Evolutionary conservation across 2,797 vertebrate species (phyloP).

Genomic region (Loriculus beryllinus): DNA sequence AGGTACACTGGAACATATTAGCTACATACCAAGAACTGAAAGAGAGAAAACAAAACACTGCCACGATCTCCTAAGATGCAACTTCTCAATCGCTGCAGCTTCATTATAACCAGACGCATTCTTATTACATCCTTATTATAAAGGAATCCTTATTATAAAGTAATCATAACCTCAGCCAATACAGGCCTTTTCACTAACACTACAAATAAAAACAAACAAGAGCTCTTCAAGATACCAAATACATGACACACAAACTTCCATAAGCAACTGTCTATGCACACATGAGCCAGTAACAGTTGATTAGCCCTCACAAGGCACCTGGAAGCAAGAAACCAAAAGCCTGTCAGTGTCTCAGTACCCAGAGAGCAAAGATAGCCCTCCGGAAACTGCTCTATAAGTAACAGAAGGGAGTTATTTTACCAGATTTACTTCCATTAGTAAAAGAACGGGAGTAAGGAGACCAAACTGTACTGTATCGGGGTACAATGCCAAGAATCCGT

Average conservation of each 20-base stretch:
- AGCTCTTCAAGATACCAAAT: fast-evolving
- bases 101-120: not conserved
- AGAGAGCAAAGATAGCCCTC: fast-evolving
- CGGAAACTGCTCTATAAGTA: not conserved
- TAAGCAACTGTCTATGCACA: fast-evolving
- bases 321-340: not conserved
- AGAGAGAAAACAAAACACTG: fast-evolving
- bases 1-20: fast-evolving
- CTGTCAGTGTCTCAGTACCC: fast-evolving
- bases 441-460: fast-evolving
- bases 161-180: not conserved
- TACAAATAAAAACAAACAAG: not conserved
- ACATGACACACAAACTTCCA: fast-evolving
- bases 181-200: too few species aligned
- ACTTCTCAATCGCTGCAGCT: not conserved
- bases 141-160: not conserved
- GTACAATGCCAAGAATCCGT: fast-evolving
- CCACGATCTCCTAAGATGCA: fast-evolving
- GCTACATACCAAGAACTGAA: not conserved
- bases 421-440: fast-evolving
- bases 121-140: not conserved
- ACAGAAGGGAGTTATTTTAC: fast-evolving
- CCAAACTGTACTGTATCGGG: fast-evolving
- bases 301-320: fast-evolving
- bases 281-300: fast-evolving